Conservation (phyloP, 2,888 invertebrate species). For the Leistus spinibarbis region DNA sequence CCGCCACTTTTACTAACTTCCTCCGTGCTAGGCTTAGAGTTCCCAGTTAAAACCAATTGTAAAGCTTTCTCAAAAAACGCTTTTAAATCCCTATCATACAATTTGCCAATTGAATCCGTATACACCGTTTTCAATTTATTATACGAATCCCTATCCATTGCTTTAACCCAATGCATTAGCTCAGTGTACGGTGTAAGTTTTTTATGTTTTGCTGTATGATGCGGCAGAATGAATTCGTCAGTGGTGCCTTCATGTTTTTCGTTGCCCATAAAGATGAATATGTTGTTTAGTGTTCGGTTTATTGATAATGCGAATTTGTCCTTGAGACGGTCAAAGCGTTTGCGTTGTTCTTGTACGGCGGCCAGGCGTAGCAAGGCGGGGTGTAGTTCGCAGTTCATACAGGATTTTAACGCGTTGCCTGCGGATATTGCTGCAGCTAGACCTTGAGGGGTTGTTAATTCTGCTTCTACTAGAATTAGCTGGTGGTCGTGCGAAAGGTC, state of each 20-base stretch:
- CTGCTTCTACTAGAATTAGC: conserved; percentile 72
- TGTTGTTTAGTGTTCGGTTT: conserved; percentile 89
- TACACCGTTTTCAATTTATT: conserved; percentile 82
- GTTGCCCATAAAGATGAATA: conserved; percentile 91
- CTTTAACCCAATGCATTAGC: conserved; percentile 90
- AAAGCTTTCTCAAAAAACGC: conserved; percentile 76
- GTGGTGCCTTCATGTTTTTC: conserved; percentile 69
- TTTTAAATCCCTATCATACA: conserved; percentile 85
- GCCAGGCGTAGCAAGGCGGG: conserved; percentile 68
- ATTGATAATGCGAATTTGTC: conserved; percentile 82
- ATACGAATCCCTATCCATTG: conserved; percentile 84
- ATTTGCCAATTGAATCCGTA: conserved; percentile 80
- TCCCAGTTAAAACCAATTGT: conserved; percentile 15
- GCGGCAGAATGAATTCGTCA: conserved; percentile 71
- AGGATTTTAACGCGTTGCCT: conserved; percentile 74
- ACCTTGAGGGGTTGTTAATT: conserved; percentile 69
- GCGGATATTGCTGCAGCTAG: conserved; percentile 70
- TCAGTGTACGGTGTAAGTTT: conserved; percentile 87
- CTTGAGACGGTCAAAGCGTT: conserved; percentile 77
- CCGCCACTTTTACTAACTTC: conserved; percentile 11
- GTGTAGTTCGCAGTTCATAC: conserved; percentile 73
- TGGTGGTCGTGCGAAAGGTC: conserved; percentile 73
- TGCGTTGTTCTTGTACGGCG: conserved; percentile 81
- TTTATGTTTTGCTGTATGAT: conserved; percentile 80
- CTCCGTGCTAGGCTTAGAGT: conserved; percentile 11